phyloP scores from a whole-genome alignment of 2,113 vertebrate genomes.

The human region DNA sequence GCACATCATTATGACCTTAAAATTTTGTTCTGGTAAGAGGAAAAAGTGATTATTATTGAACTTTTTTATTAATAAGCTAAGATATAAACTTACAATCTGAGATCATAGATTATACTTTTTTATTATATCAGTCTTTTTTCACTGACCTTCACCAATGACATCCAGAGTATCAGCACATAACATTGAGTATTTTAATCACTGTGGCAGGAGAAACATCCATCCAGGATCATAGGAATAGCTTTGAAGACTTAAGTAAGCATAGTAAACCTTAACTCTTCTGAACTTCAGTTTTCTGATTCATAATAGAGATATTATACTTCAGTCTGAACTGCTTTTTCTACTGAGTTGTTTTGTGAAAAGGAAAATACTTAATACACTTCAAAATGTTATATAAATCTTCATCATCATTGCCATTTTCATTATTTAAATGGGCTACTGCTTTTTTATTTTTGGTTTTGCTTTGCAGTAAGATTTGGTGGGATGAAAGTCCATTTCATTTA shows the following conservation, averaged over 20 bases:
- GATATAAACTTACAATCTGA: not conserved
- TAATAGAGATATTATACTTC: not conserved
- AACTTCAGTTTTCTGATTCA: not conserved
- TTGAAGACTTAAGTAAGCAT: not conserved
- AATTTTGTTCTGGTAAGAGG: not conserved
- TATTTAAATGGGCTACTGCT: not conserved
- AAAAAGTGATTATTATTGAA: not conserved
- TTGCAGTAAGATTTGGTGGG: not conserved
- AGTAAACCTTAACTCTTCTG: not conserved
- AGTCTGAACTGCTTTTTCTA: not conserved
- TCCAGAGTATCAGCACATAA: not conserved
- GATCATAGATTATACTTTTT: not conserved
- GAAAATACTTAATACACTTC: not conserved
- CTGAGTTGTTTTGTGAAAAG: not conserved
- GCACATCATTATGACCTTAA: not conserved
- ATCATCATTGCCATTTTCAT: not conserved
- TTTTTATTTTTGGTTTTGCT: not conserved
- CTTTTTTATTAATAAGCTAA: not conserved
- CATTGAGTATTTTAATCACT: not conserved
- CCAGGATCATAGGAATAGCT: not conserved
- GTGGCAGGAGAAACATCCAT: not conserved
- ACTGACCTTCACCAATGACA: not conserved
- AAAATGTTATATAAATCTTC: not conserved
- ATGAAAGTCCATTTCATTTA: not conserved
- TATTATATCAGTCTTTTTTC: not conserved